These are phyloP conservation scores for Neopipo cinnamomea DNA, from an alignment of 2,113 vertebrate species.

Conservation along the genomic window DNA sequence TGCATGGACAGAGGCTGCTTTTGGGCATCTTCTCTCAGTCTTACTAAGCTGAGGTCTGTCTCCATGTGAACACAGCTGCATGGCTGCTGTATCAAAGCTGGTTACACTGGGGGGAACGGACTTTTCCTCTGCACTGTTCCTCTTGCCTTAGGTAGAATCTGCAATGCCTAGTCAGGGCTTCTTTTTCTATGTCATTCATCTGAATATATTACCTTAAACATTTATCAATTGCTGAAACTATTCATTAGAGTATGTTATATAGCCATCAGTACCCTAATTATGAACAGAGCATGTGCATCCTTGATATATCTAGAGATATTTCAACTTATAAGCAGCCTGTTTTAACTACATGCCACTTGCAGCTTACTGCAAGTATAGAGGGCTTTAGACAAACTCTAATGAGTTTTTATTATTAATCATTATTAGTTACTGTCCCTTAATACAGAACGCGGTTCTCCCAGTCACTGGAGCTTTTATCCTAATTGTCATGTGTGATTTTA, in stretches of 20 bases:
- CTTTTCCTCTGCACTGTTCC: neutral
- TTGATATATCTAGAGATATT: neutral
- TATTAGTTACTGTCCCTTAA: neutral
- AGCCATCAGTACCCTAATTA: neutral
- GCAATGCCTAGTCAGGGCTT: neutral
- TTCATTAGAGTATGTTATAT: neutral
- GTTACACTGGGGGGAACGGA: neutral
- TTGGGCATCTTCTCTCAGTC: neutral
- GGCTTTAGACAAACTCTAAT: fast-evolving
- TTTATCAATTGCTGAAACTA: neutral
- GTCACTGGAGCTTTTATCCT: neutral
- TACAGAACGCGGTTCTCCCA: neutral
- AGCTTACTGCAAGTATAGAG: neutral
- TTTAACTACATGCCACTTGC: neutral
- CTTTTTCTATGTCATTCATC: neutral
- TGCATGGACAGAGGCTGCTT: neutral
- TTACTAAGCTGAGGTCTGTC: neutral
- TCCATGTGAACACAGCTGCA: neutral
- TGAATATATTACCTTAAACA: neutral
- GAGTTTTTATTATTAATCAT: neutral
- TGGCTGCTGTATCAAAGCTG: neutral
- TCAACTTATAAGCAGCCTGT: neutral
- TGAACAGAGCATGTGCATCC: neutral
- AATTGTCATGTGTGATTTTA: neutral
- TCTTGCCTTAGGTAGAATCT: neutral